Percentiles rank a stretch among this genome's conserved stretches.
Evolutionary conservation across 1,140 invertebrate species (phyloP).

Genomic region (Drosophila ohnishii): DNA sequence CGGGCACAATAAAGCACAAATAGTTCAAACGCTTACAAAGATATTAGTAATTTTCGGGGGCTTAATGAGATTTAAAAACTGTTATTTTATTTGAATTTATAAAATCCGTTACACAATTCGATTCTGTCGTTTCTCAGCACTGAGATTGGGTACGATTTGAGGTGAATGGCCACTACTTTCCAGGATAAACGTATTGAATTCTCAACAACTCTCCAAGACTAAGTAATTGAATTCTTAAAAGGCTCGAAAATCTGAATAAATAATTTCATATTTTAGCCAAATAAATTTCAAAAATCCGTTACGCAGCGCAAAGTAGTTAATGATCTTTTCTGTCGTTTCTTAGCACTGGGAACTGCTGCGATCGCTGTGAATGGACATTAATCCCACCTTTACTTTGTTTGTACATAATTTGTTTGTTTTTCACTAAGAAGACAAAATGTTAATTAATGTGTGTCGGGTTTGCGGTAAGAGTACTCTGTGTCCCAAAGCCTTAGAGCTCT

Average conservation of each 20-base stretch:
- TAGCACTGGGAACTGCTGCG: neutral
- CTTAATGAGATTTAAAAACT: neutral
- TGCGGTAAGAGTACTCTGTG: conserved; percentile 28
- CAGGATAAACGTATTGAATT: neutral
- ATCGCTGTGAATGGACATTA: conserved; percentile 1
- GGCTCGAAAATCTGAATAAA: neutral
- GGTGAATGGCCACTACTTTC: neutral
- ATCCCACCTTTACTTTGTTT: neutral
- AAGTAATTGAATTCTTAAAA: neutral
- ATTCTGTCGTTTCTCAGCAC: neutral
- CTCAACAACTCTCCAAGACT: neutral
- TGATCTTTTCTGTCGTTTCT: neutral
- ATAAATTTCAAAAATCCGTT: neutral
- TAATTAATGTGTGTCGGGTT: conserved; percentile 36
- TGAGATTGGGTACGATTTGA: neutral
- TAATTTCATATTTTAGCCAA: neutral
- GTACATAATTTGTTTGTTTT: conserved; percentile 18
- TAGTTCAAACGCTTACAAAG: neutral
- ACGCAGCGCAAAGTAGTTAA: neutral
- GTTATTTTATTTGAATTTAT: neutral
- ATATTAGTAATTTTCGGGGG: neutral
- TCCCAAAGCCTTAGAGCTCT: conserved; percentile 29
- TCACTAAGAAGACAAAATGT: conserved; percentile 14
- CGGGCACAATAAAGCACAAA: conserved; percentile 18
- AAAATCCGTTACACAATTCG: neutral